Percentiles rank a stretch among this genome's conserved stretches.
Evolutionary conservation across 1,140 invertebrate species (phyloP).

Genomic region (Lethrus apterus): DNA sequence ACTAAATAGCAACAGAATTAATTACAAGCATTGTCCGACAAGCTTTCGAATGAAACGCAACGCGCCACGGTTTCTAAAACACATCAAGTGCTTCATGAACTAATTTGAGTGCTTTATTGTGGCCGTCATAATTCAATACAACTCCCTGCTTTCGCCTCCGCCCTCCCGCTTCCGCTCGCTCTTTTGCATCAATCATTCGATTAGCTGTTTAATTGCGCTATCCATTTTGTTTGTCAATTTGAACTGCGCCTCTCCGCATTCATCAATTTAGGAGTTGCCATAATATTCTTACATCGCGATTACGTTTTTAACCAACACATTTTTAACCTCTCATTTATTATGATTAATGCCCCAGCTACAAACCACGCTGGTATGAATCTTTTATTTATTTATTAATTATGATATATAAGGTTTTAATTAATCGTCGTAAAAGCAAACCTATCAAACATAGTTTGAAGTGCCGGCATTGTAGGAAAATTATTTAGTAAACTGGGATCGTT

Average conservation of each 20-base stretch:
- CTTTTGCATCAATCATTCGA: conserved; percentile 34
- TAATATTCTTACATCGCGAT: conserved; percentile 10
- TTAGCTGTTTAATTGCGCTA: conserved; percentile 35
- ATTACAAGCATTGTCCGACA: background rate
- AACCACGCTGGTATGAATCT: too few species aligned
- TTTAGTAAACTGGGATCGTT: too few species aligned
- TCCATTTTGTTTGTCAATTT: conserved; percentile 35
- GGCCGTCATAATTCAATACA: conserved; percentile 12
- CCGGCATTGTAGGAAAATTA: too few species aligned
- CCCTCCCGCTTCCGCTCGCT: background rate
- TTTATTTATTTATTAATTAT: too few species aligned
- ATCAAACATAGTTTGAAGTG: too few species aligned
- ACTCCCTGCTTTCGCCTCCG: background rate
- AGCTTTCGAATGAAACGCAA: background rate
- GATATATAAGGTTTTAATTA: too few species aligned
- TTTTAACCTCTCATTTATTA: conserved; percentile 9
- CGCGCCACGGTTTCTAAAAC: conserved; percentile 2
- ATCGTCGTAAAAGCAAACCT: too few species aligned
- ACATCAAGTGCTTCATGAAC: conserved; percentile 14
- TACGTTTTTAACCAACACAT: conserved; percentile 13
- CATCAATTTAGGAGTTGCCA: conserved; percentile 30
- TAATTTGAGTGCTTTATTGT: conserved; percentile 14
- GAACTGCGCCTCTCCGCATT: conserved; percentile 26
- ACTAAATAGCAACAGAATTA: conserved; percentile 6
- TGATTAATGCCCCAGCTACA: too few species aligned